Evolutionary conservation across 2,888 invertebrate genomes (phyloP).

Genomic region (Protonemura montana): DNA sequence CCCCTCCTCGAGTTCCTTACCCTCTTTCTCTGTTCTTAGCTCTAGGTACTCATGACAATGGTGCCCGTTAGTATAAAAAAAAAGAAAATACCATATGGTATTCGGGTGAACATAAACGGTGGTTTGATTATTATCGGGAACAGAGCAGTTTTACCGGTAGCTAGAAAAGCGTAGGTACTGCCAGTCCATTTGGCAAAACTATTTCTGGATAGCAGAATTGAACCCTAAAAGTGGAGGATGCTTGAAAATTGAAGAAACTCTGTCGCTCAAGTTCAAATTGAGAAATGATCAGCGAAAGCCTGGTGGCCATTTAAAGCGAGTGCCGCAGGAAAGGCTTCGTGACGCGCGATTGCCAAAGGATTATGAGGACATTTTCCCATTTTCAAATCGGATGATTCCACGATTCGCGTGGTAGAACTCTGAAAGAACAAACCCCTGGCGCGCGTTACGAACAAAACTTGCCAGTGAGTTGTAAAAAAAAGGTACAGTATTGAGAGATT

Average conservation of each 20-base stretch:
- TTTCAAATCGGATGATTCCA: not conserved
- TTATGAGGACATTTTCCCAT: slow-evolving; percentile 7
- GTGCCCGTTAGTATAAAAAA: too few relatives aligned
- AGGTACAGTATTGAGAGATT: not conserved
- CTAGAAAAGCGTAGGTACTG: not conserved
- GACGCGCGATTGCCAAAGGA: not conserved
- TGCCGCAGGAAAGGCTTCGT: not conserved
- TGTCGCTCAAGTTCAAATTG: not conserved
- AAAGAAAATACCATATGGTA: too few relatives aligned
- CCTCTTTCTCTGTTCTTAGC: too few relatives aligned
- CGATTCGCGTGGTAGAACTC: not conserved
- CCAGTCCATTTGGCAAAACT: not conserved
- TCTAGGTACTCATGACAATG: not conserved
- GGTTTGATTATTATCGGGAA: too few relatives aligned
- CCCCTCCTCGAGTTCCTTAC: not conserved
- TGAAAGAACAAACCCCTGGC: not conserved
- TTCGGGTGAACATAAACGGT: too few relatives aligned
- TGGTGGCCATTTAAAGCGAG: not conserved
- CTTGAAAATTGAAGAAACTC: slow-evolving; percentile 7
- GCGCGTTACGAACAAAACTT: not conserved
- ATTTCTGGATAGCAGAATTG: not conserved
- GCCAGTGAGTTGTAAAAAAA: not conserved
- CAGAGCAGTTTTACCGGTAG: not conserved
- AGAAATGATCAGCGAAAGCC: not conserved
- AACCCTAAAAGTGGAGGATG: not conserved